Conservation (phyloP, 2,797 vertebrate species). For the Notolepis coatsorum region DNA sequence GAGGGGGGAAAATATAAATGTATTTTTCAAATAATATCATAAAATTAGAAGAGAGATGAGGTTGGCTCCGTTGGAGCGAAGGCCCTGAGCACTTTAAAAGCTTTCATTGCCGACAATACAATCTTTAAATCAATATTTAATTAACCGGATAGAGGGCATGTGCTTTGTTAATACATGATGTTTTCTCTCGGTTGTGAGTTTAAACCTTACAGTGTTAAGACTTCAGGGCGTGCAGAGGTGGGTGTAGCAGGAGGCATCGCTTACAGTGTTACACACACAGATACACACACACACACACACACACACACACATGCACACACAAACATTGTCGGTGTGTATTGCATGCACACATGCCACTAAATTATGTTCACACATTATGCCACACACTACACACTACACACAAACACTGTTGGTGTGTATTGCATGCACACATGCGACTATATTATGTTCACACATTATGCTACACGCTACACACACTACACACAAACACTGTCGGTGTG, state of each 20-base stretch:
- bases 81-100: constrained; percentile 70
- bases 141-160: constrained; percentile 72
- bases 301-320: no score
- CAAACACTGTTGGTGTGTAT: no score
- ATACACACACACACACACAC: constrained; percentile 8
- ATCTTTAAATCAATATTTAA: constrained; percentile 84
- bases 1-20: constrained; percentile 39
- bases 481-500: no score
- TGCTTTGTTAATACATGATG: constrained; percentile 68
- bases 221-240: no score
- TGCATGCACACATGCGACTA: no score
- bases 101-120: constrained; percentile 67
- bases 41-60: constrained; percentile 63
- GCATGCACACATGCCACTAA: not conserved
- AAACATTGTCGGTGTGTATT: not conserved
- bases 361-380: no score
- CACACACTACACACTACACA: no score
- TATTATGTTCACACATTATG: no score
- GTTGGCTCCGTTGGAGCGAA: constrained; percentile 65
- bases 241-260: no score
- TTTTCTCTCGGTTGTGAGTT: constrained; percentile 48
- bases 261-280: no score
- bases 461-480: no score
- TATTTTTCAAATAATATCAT: constrained; percentile 56
- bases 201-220: constrained; percentile 31